These are phyloP conservation scores for Xestia ashworthii DNA, from an alignment of 2,888 invertebrate species.

Conservation along the genomic window DNA sequence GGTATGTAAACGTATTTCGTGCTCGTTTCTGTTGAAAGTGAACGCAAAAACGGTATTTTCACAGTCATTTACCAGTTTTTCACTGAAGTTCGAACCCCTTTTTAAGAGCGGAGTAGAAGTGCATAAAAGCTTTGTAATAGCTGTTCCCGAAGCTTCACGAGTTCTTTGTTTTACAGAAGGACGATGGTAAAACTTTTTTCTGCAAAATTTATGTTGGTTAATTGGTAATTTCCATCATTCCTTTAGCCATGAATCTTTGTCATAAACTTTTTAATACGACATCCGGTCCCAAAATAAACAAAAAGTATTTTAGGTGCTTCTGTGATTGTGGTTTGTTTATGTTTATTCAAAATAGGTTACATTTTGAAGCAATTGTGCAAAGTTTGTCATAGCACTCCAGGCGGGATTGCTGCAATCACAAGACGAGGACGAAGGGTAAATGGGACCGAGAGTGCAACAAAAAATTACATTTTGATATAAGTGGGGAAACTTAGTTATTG, in stretches of 20 bases:
- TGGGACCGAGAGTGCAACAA: background rate
- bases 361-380: background rate
- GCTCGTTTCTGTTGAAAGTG: conserved; percentile 2
- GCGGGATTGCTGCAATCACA: background rate
- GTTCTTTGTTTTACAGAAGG: conserved; percentile 3
- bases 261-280: background rate
- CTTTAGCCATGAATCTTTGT: conserved; percentile 17
- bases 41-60: conserved; percentile 15
- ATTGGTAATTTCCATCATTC: conserved; percentile 2
- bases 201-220: conserved; percentile 5
- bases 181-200: background rate
- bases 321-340: background rate
- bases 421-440: background rate
- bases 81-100: background rate
- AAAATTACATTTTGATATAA: background rate
- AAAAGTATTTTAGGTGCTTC: background rate
- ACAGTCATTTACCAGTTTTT: conserved; percentile 4
- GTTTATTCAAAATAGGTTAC: background rate
- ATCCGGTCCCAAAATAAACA: background rate
- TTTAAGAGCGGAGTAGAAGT: conserved; percentile 15
- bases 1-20: background rate
- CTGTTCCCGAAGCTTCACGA: conserved; percentile 2
- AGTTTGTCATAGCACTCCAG: background rate
- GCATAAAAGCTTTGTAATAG: conserved; percentile 31
- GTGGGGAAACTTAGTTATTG: too few species aligned